phyloP scores from a whole-genome alignment of 2,888 invertebrate species.

The Tachina lurida region DNA sequence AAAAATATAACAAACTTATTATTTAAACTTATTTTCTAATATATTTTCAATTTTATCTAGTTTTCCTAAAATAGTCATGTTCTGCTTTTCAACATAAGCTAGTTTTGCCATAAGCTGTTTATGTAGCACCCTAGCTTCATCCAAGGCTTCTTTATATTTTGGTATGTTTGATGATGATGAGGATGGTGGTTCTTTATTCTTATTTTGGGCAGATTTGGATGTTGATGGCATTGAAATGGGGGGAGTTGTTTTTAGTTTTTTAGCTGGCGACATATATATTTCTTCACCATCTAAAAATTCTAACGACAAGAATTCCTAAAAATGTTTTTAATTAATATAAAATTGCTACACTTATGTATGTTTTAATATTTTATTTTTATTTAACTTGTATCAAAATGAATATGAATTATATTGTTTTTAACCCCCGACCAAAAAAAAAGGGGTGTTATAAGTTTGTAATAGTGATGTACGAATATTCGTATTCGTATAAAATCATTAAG shows the following conservation, averaged over 20 bases:
- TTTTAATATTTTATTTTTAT: no score
- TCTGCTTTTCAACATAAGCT: background rate
- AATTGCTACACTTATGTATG: background rate
- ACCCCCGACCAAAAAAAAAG: no score
- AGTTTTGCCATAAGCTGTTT: background rate
- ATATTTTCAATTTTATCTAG: background rate
- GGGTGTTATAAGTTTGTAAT: no score
- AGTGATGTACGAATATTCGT: no score
- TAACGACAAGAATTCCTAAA: background rate
- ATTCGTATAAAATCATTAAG: no score
- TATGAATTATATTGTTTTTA: no score
- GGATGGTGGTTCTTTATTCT: background rate
- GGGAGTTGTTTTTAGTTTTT: background rate
- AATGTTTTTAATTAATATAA: background rate
- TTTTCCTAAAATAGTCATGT: background rate
- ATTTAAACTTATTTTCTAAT: slow-evolving; percentile 2
- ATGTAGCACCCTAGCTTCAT: background rate
- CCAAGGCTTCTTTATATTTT: background rate
- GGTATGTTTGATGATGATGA: slow-evolving; percentile 5
- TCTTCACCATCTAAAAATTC: background rate
- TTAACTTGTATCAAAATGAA: no score
- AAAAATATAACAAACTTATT: background rate
- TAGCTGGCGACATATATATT: background rate
- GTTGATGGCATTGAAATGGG: no score
- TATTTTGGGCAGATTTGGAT: no score